phyloP scores from a whole-genome alignment of 2,797 vertebrate species.

The Micrastur ruficollis region DNA sequence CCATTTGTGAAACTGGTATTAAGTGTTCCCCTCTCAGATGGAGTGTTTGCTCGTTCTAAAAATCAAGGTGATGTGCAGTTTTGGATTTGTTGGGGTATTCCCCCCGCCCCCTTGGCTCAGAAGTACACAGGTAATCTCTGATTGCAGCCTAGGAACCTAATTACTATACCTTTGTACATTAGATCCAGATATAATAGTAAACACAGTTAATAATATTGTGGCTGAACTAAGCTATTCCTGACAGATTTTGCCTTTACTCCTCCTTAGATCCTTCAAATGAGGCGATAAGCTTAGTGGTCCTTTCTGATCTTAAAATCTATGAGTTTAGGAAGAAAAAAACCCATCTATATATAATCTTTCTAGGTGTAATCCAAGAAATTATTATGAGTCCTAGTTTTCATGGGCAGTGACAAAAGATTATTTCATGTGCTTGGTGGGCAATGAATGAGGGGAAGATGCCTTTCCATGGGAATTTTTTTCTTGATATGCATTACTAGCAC shows the following conservation, averaged over 20 bases:
- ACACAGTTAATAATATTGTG: not conserved
- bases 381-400: not conserved
- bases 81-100: not conserved
- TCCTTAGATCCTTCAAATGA: not conserved
- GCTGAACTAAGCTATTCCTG: not conserved
- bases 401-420: not conserved
- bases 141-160: not conserved
- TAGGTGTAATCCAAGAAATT: not conserved
- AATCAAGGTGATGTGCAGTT: not conserved
- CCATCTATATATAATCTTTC: not conserved
- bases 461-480: not conserved
- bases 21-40: not conserved
- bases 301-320: not conserved
- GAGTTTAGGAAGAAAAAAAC: not conserved
- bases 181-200: not conserved
- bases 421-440: not conserved
- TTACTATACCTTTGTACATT: too few relatives aligned
- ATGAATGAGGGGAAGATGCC: not conserved
- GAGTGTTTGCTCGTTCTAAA: not conserved
- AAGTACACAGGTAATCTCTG: not conserved
- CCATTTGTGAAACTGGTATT: not conserved
- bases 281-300: not conserved
- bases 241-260: not conserved
- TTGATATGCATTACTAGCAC: not conserved
- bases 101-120: not conserved